Conservation (phyloP, 1,140 invertebrate species). For the Plectrocnemia conspersa region DNA sequence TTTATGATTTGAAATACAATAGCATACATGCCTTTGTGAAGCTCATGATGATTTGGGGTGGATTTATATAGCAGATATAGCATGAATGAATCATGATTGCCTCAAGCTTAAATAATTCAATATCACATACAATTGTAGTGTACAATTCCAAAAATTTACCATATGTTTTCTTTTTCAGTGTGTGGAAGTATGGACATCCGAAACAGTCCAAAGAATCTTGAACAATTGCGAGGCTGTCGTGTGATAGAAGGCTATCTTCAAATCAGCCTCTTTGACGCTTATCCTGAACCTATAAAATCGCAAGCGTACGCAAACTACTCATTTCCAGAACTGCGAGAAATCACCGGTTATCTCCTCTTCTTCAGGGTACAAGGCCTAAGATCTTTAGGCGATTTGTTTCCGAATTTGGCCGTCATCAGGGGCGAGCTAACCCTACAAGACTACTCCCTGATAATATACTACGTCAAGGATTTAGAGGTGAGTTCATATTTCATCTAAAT, state of each 20-base stretch:
- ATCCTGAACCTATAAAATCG: constrained; percentile 43
- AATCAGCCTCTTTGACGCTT: constrained; percentile 69
- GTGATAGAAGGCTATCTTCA: constrained; percentile 82
- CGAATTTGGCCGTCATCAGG: constrained; percentile 89
- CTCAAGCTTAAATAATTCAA: no score
- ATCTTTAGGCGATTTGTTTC: constrained; percentile 80
- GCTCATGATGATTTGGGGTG: no score
- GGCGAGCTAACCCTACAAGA: constrained; percentile 79
- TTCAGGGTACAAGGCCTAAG: constrained; percentile 69
- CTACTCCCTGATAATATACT: constrained; percentile 83
- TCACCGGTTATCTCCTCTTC: constrained; percentile 57
- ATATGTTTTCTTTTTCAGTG: constrained; percentile 46
- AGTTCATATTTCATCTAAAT: no score
- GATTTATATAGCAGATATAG: no score
- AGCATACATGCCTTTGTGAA: no score
- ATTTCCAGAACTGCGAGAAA: constrained; percentile 65
- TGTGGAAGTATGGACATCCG: constrained; percentile 80
- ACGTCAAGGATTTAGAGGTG: constrained; percentile 61
- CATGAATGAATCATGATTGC: no score
- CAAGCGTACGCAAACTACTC: constrained; percentile 53
- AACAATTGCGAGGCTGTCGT: constrained; percentile 68
- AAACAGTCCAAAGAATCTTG: constrained; percentile 64
- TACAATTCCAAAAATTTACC: no score
- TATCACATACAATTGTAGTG: no score
- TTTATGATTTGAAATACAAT: no score